Base-by-base conservation (phyloP, 2,888 invertebrate species). In the Scaptomyza caliginosa region DNA sequence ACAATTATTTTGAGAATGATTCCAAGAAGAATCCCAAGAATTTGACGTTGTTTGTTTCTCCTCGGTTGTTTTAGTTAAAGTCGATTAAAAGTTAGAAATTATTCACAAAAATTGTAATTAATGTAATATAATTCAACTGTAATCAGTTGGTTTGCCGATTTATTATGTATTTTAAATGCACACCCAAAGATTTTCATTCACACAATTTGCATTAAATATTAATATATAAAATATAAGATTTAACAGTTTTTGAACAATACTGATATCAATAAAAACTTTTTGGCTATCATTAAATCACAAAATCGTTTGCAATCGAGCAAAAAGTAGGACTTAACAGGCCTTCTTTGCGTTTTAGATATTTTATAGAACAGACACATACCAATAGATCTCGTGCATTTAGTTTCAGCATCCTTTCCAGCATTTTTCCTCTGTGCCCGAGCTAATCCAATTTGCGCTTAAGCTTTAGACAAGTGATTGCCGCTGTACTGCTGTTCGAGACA, bases 331-430 rank as follows among this genome's bases (percentile, higher is more conserved):
- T n/a, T n/a, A n/a, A n/a, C n/a, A n/a, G n/a, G n/a, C n/a, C n/a
- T n/a, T n/a, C n/a, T n/a, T n/a, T n/a, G n/a, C n/a, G n/a, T n/a
- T n/a, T n/a, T n/a, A n/a, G n/a, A n/a, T n/a, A n/a, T n/a, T n/a
- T 30, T 40, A 36, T 26, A 16, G 7, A 17, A 39, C n/a, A 30
- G 10, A 11, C 17, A 86, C 83, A 81, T 89, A 89, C 89, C 88
- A 89, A 48, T n/a, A 89, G 73, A 43, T 70, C 69, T 19, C 66
- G 72, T 26, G 82, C 86, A 56, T 78, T 86, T 24, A 89, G 75
- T 17, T 66, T 75, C 23, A 88, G 49, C 86, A 86, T 78, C 54
- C 49, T 65, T 28, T 65, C 58, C 23, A 69, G 34, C 62, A 67
- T 65, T 57, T 8, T 34, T 3, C 34, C 46, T 42, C 58, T 55